phyloP scores from a whole-genome alignment of 1,140 invertebrate genomes.

The Latrodectus geometricus region DNA sequence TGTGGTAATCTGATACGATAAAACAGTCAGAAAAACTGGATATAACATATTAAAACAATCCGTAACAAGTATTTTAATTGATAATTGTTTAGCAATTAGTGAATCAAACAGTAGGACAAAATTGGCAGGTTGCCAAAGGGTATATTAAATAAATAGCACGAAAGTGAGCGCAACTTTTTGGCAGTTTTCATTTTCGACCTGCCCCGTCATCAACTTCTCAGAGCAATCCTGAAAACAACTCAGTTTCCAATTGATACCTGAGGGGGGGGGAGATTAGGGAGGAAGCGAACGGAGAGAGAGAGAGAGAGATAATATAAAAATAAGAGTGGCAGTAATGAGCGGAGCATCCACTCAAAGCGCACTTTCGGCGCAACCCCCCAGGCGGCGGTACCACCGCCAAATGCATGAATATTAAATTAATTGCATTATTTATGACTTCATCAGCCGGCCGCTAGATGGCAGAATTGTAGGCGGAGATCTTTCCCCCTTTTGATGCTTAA shows the following conservation, averaged over 20 bases:
- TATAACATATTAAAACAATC: too few relatives aligned
- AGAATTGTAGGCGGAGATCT: conserved; percentile 11
- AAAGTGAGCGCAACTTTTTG: too few relatives aligned
- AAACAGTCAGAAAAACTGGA: too few relatives aligned
- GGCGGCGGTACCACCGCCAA: not conserved
- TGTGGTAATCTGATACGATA: too few relatives aligned
- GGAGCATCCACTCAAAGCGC: not conserved
- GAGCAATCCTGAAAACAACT: too few relatives aligned
- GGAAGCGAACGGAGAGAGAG: not conserved
- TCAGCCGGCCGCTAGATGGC: not conserved
- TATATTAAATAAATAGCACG: too few relatives aligned
- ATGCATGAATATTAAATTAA: conserved; percentile 47
- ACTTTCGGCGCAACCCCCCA: not conserved
- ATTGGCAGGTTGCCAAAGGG: too few relatives aligned
- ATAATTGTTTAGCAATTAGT: too few relatives aligned
- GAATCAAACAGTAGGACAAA: too few relatives aligned
- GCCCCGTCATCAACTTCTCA: too few relatives aligned
- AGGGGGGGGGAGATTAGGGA: not conserved
- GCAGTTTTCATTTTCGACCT: too few relatives aligned
- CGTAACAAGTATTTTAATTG: too few relatives aligned
- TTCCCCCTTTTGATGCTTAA: conserved; percentile 9
- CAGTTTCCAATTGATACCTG: not conserved
- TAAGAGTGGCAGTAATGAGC: not conserved
- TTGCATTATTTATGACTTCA: conserved; percentile 54
- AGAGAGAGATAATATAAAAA: not conserved